These are phyloP conservation scores for Platichthys flesus DNA, from an alignment of 2,113 vertebrate species.

Conservation along the genomic window DNA sequence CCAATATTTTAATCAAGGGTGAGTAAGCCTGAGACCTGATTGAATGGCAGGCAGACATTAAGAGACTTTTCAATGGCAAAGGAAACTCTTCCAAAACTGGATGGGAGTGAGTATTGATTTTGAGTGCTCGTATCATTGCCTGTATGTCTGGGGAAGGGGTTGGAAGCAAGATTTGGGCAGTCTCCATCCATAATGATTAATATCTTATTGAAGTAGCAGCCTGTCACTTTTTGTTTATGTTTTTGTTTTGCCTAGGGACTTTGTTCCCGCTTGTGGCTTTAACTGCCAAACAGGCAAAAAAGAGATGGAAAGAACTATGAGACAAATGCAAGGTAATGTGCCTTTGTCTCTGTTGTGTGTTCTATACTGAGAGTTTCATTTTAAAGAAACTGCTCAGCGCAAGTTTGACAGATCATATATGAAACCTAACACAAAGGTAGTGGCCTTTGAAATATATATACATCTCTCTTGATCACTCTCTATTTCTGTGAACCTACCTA, in stretches of 20 bases:
- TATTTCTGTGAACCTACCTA: too few species aligned
- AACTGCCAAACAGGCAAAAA: not conserved
- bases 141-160: not conserved
- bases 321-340: not conserved
- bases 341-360: not conserved
- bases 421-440: not conserved
- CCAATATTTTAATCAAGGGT: not conserved
- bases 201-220: not conserved
- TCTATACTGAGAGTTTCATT: not conserved
- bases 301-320: not conserved
- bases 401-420: not conserved
- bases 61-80: not conserved
- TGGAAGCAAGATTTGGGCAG: not conserved
- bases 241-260: not conserved
- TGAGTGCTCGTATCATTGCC: constrained; percentile 2
- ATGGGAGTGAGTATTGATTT: constrained; percentile 1
- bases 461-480: too few species aligned
- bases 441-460: too few species aligned
- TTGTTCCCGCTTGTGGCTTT: not conserved
- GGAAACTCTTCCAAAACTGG: not conserved
- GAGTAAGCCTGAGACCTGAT: not conserved
- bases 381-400: not conserved
- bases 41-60: too few species aligned
- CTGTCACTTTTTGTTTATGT: constrained; percentile 6
- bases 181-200: constrained; percentile 1